Evolutionary conservation across 2,797 vertebrate species (phyloP).

Genomic region (Scarus forsteni): DNA sequence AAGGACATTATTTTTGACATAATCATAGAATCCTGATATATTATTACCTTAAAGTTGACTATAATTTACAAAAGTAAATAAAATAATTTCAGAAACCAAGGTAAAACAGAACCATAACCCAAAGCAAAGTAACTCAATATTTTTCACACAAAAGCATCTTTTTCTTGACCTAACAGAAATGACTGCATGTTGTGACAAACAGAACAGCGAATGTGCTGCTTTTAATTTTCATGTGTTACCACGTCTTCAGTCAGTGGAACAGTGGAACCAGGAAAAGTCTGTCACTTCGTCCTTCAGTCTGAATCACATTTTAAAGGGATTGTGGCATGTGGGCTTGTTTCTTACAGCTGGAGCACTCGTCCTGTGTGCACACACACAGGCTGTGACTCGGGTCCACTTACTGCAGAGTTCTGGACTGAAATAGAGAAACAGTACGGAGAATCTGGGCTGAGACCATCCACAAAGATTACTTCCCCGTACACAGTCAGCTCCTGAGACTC

Average conservation of each 20-base stretch:
- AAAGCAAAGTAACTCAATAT: slow-evolving; percentile 9
- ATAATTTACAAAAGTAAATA: slow-evolving; percentile 42
- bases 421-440: slow-evolving; percentile 69
- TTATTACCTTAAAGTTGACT: slow-evolving; percentile 38
- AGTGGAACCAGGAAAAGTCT: neutral
- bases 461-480: slow-evolving; percentile 38
- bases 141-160: slow-evolving; percentile 9
- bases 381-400: slow-evolving; percentile 56
- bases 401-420: slow-evolving; percentile 22
- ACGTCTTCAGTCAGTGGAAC: neutral
- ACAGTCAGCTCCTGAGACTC: slow-evolving; percentile 43
- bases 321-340: neutral
- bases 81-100: slow-evolving; percentile 3
- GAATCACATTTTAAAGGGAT: slow-evolving; percentile 29
- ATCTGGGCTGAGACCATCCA: slow-evolving; percentile 59
- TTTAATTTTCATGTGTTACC: neutral
- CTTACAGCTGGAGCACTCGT: neutral
- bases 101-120: slow-evolving; percentile 34
- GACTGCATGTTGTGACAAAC: neutral
- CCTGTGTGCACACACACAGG: slow-evolving; percentile 61
- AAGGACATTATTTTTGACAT: slow-evolving; percentile 29
- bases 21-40: slow-evolving; percentile 36
- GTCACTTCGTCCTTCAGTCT: neutral
- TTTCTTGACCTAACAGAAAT: neutral
- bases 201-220: neutral